Conservation (phyloP, 1,140 invertebrate species). For the Calliopsis andreniformis region DNA sequence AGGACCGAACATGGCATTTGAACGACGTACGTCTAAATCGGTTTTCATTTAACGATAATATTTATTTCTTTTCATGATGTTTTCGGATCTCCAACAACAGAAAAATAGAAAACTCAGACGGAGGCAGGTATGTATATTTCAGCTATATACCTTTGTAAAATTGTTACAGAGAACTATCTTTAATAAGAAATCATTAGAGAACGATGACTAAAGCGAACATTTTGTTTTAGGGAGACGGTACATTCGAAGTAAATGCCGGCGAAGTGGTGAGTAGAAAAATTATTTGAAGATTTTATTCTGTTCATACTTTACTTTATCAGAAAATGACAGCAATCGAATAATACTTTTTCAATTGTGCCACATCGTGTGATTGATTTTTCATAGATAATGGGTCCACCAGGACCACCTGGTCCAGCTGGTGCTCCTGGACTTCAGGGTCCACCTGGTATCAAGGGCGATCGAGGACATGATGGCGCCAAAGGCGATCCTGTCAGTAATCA, state of each 20-base stretch:
- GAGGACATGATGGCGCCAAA: constrained; percentile 92
- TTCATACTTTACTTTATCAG: neutral
- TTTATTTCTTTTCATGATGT: constrained; percentile 63
- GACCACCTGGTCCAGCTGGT: constrained; percentile 90
- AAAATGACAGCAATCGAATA: neutral
- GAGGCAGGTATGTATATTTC: constrained; percentile 87
- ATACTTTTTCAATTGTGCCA: neutral
- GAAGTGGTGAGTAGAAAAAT: constrained; percentile 84
- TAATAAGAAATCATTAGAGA: too few species aligned
- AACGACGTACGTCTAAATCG: constrained; percentile 2
- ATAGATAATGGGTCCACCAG: constrained; percentile 89
- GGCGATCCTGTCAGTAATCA: constrained; percentile 90
- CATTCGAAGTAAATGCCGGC: constrained; percentile 87
- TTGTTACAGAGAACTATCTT: neutral
- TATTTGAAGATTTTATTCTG: neutral
- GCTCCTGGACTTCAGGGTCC: constrained; percentile 89
- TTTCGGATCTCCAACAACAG: constrained; percentile 79
- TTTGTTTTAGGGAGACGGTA: constrained; percentile 88
- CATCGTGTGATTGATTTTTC: constrained; percentile 1
- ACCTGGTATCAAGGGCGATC: constrained; percentile 94
- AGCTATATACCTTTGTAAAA: neutral
- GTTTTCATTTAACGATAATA: constrained; percentile 57
- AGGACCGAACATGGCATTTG: neutral
- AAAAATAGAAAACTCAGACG: constrained; percentile 95
- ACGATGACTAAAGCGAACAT: neutral